Base-by-base conservation (phyloP, 2,113 vertebrate species). In the Athene cunicularia region DNA sequence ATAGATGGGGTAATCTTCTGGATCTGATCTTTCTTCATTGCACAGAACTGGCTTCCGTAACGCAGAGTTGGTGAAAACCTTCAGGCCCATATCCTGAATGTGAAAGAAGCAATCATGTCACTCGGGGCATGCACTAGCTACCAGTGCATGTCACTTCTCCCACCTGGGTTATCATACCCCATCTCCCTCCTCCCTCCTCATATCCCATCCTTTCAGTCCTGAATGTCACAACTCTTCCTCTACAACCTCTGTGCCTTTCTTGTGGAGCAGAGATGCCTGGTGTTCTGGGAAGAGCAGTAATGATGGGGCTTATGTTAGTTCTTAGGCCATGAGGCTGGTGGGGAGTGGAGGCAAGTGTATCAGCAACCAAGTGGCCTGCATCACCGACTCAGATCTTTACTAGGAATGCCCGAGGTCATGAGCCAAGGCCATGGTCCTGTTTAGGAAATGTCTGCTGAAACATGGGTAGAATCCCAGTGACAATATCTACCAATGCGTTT, bases 81-180 rank as follows among this genome's bases (percentile, higher is more conserved):
- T 99, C 94, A 99, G 84, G 68, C 99, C 99, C 67, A 98, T 88
- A n/a, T 41, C 81, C 99, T 99, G 86, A 53, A 94, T 71, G 77
- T 28, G 59, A 76, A 97, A 37, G 92, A 97, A 94, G 55, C 39
- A 7, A 8, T 80, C 21, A 27, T 21, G 30, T 80, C 59, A 67
- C 17, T 63, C 66, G 16, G 39, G 10, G 26, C 47, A 52, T 43
- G 24, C 22, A 50, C 8, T 39, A 47, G 13, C 3, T 50, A 43
- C 32, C 37, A 63, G 32, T 5, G 11, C 14, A 28, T 6, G 11
- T 12, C 33, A 71, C 9, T 50, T 66, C 16, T 66, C 27, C 27
- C 17, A 53, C 39, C 13, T 43, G 7, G 11, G 8, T 74, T 71
- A 43, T 39, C 11, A 14, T 9, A 39, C 8, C 4, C 62, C 20